Base-by-base conservation (phyloP, 2,797 vertebrate genomes). In the Anguilla marmorata region DNA sequence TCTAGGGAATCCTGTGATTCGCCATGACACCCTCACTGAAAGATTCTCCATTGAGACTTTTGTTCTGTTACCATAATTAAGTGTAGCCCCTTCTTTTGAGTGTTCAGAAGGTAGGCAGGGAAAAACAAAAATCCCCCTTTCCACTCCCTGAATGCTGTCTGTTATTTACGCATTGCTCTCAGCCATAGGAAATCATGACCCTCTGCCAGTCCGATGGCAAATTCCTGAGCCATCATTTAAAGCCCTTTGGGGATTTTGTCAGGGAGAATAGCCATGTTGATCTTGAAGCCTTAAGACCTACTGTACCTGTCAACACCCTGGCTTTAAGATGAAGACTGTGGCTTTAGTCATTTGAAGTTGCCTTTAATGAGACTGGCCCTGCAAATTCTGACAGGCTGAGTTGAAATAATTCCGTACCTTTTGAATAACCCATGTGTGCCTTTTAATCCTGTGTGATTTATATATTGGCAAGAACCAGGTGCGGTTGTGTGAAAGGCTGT, bases 271-370 rank as follows among this genome's bases (percentile, higher is more conserved):
- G 94, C 91, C 41, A 90, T 82, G 94, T 92, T 95, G 95, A 95
- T 95, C 94, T 95, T 89, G 91, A 92, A 92, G 93, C 90, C 93
- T 96, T 95, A 95, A 95, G 93, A 94, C 93, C 93, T 93, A 91
- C 93, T 93, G 92, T 95, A 95, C 95, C 95, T 96, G 94, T 95
- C 95, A 95, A 93, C 94, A 94, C 92, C 90, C 91, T 90, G 92
- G 92, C 93, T 94, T 94, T 93, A 91, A 92, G 88, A 91, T 93
- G 93, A 93, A 94, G 94, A 95, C 93, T 90, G 91, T 93, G 87
- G 95, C 95, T 95, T 95, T 95, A 95, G 93, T 94, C 94, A 95
- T 95, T 95, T 94, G 93, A 95, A 95, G 95, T 94, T 93, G 90
- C 90, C 88, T 92, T 91, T 94, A 95, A 95, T 94, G 91, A 94